Conservation (phyloP, 2,888 invertebrate genomes). For the Gisinianus flammeolus region DNA sequence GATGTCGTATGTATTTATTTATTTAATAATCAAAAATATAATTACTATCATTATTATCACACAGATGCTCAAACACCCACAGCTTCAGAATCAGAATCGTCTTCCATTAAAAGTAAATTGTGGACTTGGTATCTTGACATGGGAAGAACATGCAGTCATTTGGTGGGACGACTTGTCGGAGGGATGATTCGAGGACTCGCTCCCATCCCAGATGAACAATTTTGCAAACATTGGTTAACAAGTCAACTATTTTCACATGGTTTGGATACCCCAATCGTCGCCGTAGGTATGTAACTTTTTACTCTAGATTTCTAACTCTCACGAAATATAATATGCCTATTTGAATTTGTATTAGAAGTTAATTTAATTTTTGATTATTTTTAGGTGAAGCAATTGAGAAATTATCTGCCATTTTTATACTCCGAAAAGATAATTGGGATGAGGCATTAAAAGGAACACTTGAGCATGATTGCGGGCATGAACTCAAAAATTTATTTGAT, state of each 20-base stretch:
- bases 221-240: conserved; percentile 64
- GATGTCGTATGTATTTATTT: too few relatives aligned
- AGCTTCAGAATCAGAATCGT: conserved; percentile 62
- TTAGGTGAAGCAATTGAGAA: conserved; percentile 25
- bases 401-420: conserved; percentile 45
- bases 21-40: too few relatives aligned
- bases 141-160: conserved; percentile 68
- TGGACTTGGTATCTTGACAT: conserved; percentile 69
- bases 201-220: conserved; percentile 63
- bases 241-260: conserved; percentile 63
- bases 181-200: conserved; percentile 66
- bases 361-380: background rate
- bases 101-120: conserved; percentile 60
- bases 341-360: background rate
- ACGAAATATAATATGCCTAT: too few relatives aligned
- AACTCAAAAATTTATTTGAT: conserved; percentile 45
- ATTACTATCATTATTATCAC: background rate
- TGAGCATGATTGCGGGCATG: conserved; percentile 32
- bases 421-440: conserved; percentile 49
- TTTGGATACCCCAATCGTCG: conserved; percentile 56
- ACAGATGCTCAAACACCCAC: conserved; percentile 66
- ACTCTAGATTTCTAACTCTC: background rate
- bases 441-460: conserved; percentile 43
- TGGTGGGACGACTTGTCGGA: conserved; percentile 67
- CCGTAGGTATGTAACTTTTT: background rate